Evolutionary conservation across 2,113 vertebrate species (phyloP).

Genomic region (Epinephelus moara): DNA sequence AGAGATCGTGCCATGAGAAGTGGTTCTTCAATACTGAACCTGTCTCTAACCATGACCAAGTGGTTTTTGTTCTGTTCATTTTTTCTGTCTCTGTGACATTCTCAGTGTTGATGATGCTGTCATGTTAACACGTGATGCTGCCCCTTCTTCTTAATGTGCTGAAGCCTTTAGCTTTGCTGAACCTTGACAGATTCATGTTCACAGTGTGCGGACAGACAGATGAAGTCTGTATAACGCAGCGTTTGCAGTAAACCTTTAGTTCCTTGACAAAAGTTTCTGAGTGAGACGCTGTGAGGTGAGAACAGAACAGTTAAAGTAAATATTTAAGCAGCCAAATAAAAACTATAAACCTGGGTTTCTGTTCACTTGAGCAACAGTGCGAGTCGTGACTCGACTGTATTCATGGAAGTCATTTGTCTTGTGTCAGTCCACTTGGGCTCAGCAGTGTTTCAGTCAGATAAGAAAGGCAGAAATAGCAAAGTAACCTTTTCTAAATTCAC

Average conservation of each 20-base stretch:
- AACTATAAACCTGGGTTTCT: not conserved
- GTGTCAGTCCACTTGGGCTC: constrained; percentile 1
- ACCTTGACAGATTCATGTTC: no score
- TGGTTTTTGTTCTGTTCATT: no score
- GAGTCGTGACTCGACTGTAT: not conserved
- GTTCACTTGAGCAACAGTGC: not conserved
- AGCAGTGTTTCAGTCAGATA: constrained; percentile 26
- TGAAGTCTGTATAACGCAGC: not conserved
- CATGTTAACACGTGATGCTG: not conserved
- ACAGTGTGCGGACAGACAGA: no score
- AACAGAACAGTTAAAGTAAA: not conserved
- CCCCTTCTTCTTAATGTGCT: no score
- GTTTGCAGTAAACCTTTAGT: not conserved
- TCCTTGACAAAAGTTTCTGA: not conserved
- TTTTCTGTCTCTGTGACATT: no score
- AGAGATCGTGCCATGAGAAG: no score
- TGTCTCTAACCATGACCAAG: no score
- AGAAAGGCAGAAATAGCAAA: constrained; percentile 21
- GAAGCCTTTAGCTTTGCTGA: no score
- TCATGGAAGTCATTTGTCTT: not conserved
- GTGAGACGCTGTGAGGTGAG: not conserved
- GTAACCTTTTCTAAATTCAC: constrained; percentile 45
- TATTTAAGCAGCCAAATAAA: not conserved
- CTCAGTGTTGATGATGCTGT: not conserved
- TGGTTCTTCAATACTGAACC: no score